A percentile compares a stretch with the other conserved stretches of the same genome.
Evolutionary conservation across 2,888 invertebrate genomes (phyloP).

Genomic region (Eledone cirrhosa): DNA sequence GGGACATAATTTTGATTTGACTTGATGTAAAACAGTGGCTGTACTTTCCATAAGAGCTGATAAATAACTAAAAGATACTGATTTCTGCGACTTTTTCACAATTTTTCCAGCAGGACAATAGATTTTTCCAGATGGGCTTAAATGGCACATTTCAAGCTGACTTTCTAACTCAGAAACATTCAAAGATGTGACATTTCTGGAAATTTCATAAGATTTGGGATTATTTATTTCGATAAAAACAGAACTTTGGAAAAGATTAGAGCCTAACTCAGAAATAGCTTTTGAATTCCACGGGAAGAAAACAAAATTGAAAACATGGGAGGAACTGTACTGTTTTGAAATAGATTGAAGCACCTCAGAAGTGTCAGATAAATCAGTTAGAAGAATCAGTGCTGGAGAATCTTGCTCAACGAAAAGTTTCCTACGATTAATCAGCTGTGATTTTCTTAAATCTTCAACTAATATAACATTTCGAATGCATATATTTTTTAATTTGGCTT

Average conservation of each 20-base stretch:
- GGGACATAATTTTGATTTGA: neutral
- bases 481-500: conserved; percentile 4
- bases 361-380: conserved; percentile 36
- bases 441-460: neutral
- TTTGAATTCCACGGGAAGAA: conserved; percentile 38
- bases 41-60: neutral
- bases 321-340: conserved; percentile 1
- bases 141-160: conserved; percentile 17
- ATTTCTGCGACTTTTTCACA: neutral
- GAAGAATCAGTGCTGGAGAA: conserved; percentile 33
- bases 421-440: neutral
- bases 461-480: conserved; percentile 9
- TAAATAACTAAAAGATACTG: neutral
- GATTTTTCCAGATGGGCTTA: conserved; percentile 8
- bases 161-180: conserved; percentile 16
- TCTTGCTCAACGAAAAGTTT: neutral
- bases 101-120: conserved; percentile 21
- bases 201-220: conserved; percentile 14
- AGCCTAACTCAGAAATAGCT: conserved; percentile 19
- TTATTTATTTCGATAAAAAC: conserved; percentile 3
- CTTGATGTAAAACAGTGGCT: neutral
- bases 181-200: conserved; percentile 10
- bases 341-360: conserved; percentile 22
- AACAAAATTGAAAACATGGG: conserved; percentile 33
- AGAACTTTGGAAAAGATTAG: conserved; percentile 26